Evolutionary conservation across 2,113 vertebrate genomes (phyloP).

Genomic region (Carollia perspicillata): DNA sequence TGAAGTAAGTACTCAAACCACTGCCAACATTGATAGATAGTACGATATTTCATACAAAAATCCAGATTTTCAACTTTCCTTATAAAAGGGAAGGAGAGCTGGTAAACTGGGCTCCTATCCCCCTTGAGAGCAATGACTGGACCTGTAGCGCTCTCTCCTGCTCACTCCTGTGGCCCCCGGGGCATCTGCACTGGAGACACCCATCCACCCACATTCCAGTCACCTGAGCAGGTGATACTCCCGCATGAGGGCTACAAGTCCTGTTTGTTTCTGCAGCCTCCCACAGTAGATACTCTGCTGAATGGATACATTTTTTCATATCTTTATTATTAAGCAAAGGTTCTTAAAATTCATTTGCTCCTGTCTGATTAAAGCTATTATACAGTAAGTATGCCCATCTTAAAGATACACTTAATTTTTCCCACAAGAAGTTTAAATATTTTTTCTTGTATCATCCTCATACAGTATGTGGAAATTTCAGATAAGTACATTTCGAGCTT

Average conservation of each 20-base stretch:
- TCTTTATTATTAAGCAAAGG: not conserved
- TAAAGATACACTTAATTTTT: not conserved
- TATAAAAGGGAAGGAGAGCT: not conserved
- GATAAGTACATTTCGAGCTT: not conserved
- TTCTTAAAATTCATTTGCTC: constrained; percentile 27
- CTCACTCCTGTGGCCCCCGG: not conserved
- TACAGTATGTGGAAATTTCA: not conserved
- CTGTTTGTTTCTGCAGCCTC: not conserved
- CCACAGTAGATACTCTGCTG: not conserved
- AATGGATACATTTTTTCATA: not conserved
- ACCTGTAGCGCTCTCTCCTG: not conserved
- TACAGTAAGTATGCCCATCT: not conserved
- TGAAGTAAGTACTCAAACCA: not conserved
- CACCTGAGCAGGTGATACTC: not conserved
- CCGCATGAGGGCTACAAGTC: not conserved
- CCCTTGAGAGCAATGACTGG: not conserved
- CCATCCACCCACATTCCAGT: not conserved
- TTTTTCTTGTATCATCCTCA: not conserved
- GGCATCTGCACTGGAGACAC: not conserved
- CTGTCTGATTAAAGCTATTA: not conserved
- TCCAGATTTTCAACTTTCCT: not conserved
- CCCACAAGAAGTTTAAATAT: not conserved
- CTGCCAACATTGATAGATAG: not conserved
- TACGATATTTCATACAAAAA: not conserved
- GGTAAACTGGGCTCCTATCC: not conserved